Percentiles rank a stretch among this genome's conserved stretches.
These are phyloP conservation scores for Anticlea derivata DNA, from an alignment of 2,888 invertebrate genomes.

Conservation along the genomic window DNA sequence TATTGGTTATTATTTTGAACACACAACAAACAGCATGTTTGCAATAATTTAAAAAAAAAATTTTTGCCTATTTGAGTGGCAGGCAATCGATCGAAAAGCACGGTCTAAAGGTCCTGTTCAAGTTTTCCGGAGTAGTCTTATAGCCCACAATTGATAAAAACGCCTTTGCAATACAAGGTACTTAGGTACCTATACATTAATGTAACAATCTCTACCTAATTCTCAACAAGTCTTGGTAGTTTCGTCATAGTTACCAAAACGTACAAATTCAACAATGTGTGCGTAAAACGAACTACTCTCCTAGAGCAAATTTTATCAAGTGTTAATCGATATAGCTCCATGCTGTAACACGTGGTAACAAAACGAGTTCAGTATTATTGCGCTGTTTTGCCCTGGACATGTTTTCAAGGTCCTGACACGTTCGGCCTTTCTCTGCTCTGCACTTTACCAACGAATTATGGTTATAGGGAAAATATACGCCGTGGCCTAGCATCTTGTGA, in stretches of 20 bases:
- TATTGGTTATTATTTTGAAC: too few species aligned
- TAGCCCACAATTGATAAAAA: too few species aligned
- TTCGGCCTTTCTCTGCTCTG: conserved; percentile 51
- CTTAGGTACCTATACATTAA: background rate
- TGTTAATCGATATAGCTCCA: conserved; percentile 26
- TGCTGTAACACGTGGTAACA: conserved; percentile 40
- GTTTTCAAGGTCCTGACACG: conserved; percentile 59
- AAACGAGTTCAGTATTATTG: conserved; percentile 42
- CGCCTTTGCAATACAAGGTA: too few species aligned
- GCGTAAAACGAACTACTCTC: background rate
- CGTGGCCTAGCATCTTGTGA: conserved; percentile 3
- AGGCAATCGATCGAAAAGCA: too few species aligned
- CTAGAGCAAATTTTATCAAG: conserved; percentile 9
- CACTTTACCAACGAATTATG: conserved; percentile 10
- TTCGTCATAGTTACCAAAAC: background rate
- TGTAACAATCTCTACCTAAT: background rate
- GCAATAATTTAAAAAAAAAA: too few species aligned
- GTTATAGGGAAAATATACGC: conserved; percentile 4
- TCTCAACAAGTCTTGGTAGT: conserved; percentile 7
- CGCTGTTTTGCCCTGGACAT: conserved; percentile 47
- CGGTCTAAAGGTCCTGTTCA: too few species aligned
- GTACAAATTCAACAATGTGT: background rate
- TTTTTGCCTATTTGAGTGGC: too few species aligned
- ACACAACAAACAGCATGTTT: too few species aligned
- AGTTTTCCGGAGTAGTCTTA: too few species aligned